Evolutionary conservation across 2,113 vertebrate genomes (phyloP).

Genomic region (Macrotus californicus): DNA sequence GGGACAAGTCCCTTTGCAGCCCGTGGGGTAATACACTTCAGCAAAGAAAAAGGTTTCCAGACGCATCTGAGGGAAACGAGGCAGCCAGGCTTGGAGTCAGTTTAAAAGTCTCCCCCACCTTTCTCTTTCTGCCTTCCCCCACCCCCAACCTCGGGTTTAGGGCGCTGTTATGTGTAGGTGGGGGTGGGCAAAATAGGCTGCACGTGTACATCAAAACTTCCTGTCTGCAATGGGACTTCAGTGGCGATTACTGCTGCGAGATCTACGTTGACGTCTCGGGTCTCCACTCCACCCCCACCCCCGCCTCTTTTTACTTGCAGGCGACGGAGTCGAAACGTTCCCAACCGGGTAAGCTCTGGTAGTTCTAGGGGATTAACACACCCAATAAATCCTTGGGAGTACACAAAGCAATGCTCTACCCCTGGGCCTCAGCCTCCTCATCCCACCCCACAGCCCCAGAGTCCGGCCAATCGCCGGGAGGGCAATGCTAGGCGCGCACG

Average conservation of each 20-base stretch:
- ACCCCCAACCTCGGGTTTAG: neutral
- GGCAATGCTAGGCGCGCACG: slow-evolving; percentile 36
- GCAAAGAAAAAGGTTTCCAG: slow-evolving; percentile 20
- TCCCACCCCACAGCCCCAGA: neutral
- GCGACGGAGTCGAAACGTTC: neutral
- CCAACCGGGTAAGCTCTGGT: neutral
- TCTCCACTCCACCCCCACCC: slow-evolving; percentile 4
- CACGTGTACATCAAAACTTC: slow-evolving; percentile 43
- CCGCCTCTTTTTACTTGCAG: neutral
- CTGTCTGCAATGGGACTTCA: slow-evolving; percentile 6
- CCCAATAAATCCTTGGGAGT: neutral
- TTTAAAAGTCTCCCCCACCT: neutral
- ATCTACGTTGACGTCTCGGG: neutral
- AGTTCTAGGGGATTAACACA: neutral
- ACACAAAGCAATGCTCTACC: neutral
- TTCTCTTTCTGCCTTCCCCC: neutral
- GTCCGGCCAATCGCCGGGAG: slow-evolving; percentile 20
- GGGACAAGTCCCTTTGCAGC: slow-evolving; percentile 12
- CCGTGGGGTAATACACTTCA: neutral
- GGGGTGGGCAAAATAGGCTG: neutral
- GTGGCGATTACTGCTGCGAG: neutral
- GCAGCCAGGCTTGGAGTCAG: neutral
- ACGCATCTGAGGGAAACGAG: neutral
- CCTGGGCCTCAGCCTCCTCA: neutral
- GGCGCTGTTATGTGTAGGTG: neutral